Evolutionary conservation across 2,888 invertebrate species (phyloP).

Genomic region (Xestia ashworthii): DNA sequence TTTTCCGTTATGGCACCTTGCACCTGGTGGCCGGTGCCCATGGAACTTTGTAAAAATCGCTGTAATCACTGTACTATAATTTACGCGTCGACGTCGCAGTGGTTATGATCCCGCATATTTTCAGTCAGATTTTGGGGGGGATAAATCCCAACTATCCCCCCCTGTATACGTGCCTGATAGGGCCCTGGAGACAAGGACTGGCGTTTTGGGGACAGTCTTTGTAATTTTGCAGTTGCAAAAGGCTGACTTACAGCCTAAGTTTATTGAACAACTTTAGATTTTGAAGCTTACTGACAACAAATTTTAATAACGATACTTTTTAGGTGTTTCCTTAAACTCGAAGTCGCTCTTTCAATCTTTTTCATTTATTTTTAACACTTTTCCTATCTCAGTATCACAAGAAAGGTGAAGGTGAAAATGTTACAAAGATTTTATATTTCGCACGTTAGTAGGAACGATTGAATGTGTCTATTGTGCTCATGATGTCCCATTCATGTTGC

Average conservation of each 20-base stretch:
- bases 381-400: neutral
- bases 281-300: neutral
- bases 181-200: neutral
- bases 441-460: slow-evolving; percentile 1
- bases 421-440: slow-evolving; percentile 8
- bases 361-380: neutral
- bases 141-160: too few species aligned
- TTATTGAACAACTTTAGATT: neutral
- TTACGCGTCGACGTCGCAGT: too few species aligned
- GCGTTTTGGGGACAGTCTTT: neutral
- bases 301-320: neutral
- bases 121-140: too few species aligned
- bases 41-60: too few species aligned
- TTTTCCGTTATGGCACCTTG: too few species aligned
- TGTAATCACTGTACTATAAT: too few species aligned
- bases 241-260: neutral
- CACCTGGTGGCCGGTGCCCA: too few species aligned
- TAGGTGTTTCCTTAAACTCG: neutral
- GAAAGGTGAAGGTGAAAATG: neutral
- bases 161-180: too few species aligned
- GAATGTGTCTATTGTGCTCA: slow-evolving; percentile 29
- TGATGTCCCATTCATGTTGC: slow-evolving; percentile 27
- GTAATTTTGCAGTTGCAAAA: neutral
- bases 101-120: too few species aligned
- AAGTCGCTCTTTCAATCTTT: neutral